Evolutionary conservation across 2,888 invertebrate genomes (phyloP).

Genomic region (Microctonus hyperodae): DNA sequence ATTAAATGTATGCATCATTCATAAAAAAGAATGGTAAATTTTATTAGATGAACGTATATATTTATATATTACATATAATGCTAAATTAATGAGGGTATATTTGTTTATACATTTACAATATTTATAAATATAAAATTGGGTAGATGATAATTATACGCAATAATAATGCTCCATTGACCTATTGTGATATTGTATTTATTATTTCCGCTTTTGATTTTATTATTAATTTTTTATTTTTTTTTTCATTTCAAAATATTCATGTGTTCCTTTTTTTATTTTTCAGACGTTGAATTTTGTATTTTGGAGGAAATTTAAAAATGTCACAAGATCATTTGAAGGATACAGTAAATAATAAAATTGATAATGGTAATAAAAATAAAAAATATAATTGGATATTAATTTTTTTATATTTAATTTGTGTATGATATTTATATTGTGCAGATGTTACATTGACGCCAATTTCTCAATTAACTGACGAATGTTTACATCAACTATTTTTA

Average conservation of each 20-base stretch:
- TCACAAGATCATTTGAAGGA: not conserved
- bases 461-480: not conserved
- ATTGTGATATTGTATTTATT: not conserved
- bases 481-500: conserved; percentile 12
- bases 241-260: not conserved
- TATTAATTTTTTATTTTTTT: not conserved
- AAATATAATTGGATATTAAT: not conserved
- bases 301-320: not conserved
- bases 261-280: not conserved
- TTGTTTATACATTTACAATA: not conserved
- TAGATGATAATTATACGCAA: not conserved
- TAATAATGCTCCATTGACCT: conserved; percentile 1
- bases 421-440: not conserved
- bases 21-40: not conserved
- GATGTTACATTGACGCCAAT: not conserved
- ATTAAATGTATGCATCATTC: not conserved
- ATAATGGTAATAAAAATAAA: not conserved
- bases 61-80: not conserved
- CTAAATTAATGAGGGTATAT: not conserved
- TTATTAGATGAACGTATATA: not conserved
- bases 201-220: not conserved
- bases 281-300: not conserved
- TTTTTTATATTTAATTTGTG: not conserved
- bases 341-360: not conserved
- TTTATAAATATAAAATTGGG: too few species aligned